Conservation (phyloP, 2,888 invertebrate genomes). For the Tenthredo notha region DNA sequence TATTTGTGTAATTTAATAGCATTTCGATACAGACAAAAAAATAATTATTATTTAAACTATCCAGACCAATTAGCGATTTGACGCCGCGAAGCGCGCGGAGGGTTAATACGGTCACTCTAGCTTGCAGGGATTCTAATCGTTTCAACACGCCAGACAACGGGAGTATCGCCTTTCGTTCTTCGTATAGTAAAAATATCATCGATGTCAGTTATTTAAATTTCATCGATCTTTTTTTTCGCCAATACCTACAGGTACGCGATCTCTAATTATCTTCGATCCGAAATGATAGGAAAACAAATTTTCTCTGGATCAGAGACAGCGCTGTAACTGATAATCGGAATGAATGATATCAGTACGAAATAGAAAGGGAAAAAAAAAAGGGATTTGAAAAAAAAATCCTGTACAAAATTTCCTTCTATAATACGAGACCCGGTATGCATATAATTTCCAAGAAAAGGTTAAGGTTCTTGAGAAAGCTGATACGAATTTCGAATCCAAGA, state of each 20-base stretch:
- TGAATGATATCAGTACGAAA: too few species aligned
- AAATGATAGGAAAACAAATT: too few species aligned
- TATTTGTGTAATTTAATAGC: too few species aligned
- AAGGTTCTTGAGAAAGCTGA: slow-evolving; percentile 41
- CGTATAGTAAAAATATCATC: not conserved
- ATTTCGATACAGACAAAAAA: not conserved
- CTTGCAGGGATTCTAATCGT: not conserved
- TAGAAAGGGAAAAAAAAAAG: too few species aligned
- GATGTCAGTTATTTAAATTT: not conserved
- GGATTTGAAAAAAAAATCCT: too few species aligned
- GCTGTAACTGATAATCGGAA: too few species aligned
- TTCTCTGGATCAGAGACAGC: too few species aligned
- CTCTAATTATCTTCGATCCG: too few species aligned
- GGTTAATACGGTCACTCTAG: not conserved
- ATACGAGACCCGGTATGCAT: slow-evolving; percentile 5
- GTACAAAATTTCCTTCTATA: too few species aligned
- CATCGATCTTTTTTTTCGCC: not conserved
- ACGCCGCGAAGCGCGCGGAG: not conserved
- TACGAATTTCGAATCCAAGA: slow-evolving; percentile 37
- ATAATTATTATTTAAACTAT: not conserved
- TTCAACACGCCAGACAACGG: not conserved
- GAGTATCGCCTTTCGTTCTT: slow-evolving; percentile 5
- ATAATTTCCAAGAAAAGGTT: slow-evolving; percentile 26
- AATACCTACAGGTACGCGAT: too few species aligned
- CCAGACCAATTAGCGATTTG: not conserved